Conservation (phyloP, 2,888 invertebrate genomes). For the Chirona hameri region DNA sequence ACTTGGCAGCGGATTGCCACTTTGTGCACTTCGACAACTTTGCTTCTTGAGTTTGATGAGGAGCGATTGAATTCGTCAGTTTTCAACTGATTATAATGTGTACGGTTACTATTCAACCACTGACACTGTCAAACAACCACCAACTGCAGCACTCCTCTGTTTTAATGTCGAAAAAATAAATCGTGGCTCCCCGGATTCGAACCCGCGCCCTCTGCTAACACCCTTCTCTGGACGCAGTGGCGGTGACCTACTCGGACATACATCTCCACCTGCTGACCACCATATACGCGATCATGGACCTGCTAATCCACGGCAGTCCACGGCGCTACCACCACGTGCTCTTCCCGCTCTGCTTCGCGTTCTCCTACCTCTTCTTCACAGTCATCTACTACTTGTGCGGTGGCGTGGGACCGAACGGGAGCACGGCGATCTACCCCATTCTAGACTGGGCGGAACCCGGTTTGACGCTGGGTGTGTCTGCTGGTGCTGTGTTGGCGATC, state of each 20-base stretch:
- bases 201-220: no score
- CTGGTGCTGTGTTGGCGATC: constrained; percentile 28
- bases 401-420: constrained; percentile 35
- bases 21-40: no score
- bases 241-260: constrained; percentile 2
- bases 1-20: no score
- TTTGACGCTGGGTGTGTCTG: constrained; percentile 33
- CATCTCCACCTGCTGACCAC: constrained; percentile 39
- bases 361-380: constrained; percentile 36
- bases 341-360: constrained; percentile 33
- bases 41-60: no score
- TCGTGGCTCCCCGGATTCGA: no score
- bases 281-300: constrained; percentile 34
- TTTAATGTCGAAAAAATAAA: no score
- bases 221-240: background rate
- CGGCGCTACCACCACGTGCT: constrained; percentile 38
- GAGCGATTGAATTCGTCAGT: no score
- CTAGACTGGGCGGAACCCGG: constrained; percentile 38
- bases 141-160: no score
- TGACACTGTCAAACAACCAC: no score
- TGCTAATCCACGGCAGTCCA: constrained; percentile 36
- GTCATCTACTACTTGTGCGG: constrained; percentile 37
- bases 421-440: constrained; percentile 36
- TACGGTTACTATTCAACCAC: no score
- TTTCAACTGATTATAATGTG: no score